Percentiles rank a stretch among this genome's conserved stretches.
phyloP scores from a whole-genome alignment of 2,888 invertebrate genomes.

The Leucozona laternaria region DNA sequence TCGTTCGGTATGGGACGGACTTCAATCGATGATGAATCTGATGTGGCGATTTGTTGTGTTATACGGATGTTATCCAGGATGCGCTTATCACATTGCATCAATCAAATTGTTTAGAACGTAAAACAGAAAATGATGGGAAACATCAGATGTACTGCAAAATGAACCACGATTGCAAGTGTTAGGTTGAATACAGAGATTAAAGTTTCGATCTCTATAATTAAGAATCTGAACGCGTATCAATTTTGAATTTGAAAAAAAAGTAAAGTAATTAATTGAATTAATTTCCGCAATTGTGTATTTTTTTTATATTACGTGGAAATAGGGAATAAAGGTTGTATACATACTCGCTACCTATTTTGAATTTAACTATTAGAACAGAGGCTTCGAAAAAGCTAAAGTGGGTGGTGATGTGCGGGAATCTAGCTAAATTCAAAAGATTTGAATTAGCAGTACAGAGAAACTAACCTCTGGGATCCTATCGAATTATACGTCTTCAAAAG shows the following conservation, averaged over 20 bases:
- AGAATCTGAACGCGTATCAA: background rate
- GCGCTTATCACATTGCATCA: conserved; percentile 44
- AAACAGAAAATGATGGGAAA: background rate
- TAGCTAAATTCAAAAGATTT: no score
- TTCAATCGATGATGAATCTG: conserved; percentile 28
- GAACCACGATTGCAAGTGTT: background rate
- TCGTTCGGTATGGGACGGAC: conserved; percentile 8
- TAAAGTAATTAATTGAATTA: background rate
- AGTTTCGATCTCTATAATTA: conserved; percentile 1
- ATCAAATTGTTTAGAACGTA: conserved; percentile 37
- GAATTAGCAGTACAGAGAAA: no score
- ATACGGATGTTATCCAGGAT: conserved; percentile 46
- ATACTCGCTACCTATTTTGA: no score
- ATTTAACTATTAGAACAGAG: no score
- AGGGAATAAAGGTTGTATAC: no score
- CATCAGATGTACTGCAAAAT: background rate
- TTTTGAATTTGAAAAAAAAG: background rate
- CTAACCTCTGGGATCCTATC: no score
- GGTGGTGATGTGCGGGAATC: no score
- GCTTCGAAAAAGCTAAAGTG: no score
- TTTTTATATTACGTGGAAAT: no score
- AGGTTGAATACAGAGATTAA: background rate
- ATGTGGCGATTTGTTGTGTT: conserved; percentile 54
- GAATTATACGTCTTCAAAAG: no score
- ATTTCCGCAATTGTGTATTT: no score